Base-by-base conservation (phyloP, 2,888 invertebrate species). In the Cremastinae sp. region DNA sequence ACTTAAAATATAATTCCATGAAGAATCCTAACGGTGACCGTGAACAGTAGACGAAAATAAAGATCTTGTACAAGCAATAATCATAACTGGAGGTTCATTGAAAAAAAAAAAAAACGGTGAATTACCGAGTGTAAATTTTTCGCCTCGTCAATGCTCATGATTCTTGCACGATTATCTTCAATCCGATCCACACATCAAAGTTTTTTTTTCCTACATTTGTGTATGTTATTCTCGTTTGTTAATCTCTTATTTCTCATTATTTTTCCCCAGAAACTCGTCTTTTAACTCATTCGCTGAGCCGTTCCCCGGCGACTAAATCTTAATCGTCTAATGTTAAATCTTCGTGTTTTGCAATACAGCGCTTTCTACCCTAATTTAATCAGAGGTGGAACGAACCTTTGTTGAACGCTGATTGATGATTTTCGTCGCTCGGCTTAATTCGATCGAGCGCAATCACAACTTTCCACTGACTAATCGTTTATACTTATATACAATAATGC, bases 401-500 rank as follows among this genome's bases (percentile, higher is more conserved):
- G 59, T 49, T 72, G 68, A 51, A 68, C 68, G 68, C 62, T 64
- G 72, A 38, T 73, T 62, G 75, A 59, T 69, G 53, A 51, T 66
- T 75, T 12, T 51, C 64, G 58, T 28, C 72, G 72, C 75, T 72
- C 68, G 68, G 28, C 5, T 68, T 69, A 70, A 76, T 71, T 75
- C 69, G 72, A 61, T 73, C 73, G 75, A 78, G 72, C 73, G 41
- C 58, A 62, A 58, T 58, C 62, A 75, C 51, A 47, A 51, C 36
- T 59, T 61, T 51, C 47, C 66, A 34, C 53, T 64, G 62, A 80
- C 80, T 75, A 81, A 83, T 80, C 74, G 70, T 83, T 81, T 71
- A 78, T 81, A 74, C 81, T 77, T 77, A 77, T 81, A 75, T 80
- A 64, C 22, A 58, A 38, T 7, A 41, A 34, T 65, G 14, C 18